Evolutionary conservation across 2,797 vertebrate genomes (phyloP).

Genomic region (Ctenochaetus hawaiiensis): DNA sequence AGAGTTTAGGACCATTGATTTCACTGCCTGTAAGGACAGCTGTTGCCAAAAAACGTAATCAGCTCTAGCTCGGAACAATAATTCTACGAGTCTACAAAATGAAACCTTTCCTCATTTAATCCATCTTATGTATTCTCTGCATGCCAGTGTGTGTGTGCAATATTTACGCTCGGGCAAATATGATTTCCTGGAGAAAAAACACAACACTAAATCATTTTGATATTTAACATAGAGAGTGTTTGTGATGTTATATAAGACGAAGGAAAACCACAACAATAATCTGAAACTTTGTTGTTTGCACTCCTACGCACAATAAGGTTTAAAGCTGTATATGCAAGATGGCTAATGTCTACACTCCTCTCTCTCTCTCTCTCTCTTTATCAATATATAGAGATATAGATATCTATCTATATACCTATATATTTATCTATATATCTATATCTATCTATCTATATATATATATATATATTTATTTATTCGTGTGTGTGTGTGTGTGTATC

Average conservation of each 20-base stretch:
- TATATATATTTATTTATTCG: too few species aligned
- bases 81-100: conserved; percentile 6
- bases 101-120: neutral
- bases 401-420: too few species aligned
- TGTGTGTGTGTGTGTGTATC: too few species aligned
- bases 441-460: too few species aligned
- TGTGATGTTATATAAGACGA: neutral
- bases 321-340: neutral
- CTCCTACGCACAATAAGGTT: neutral
- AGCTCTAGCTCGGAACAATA: conserved; percentile 3
- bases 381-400: too few species aligned
- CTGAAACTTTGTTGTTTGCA: neutral
- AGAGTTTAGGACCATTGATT: conserved; percentile 21
- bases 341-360: too few species aligned
- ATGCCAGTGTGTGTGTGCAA: neutral
- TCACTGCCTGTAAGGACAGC: conserved; percentile 1
- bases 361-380: neutral
- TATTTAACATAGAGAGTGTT: conserved; percentile 11
- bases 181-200: conserved; percentile 7
- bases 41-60: conserved; percentile 11
- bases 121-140: neutral
- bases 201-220: conserved; percentile 8
- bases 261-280: neutral
- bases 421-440: too few species aligned
- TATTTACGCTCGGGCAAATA: conserved; percentile 6